These are phyloP conservation scores for Otus scops DNA, from an alignment of 2,797 vertebrate genomes.

Conservation along the genomic window DNA sequence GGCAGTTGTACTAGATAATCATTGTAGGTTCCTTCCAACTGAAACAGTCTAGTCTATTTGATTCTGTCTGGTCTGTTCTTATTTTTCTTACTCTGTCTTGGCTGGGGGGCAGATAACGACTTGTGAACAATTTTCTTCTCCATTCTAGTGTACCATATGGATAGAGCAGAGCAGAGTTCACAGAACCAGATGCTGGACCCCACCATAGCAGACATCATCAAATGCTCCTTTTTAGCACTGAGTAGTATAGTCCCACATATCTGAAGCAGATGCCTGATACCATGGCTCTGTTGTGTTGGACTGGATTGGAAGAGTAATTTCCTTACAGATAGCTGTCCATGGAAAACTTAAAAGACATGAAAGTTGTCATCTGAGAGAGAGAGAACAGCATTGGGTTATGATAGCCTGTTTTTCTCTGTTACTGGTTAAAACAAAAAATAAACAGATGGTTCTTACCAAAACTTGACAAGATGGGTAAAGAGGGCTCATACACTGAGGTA, in stretches of 20 bases:
- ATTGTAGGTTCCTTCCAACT: neutral
- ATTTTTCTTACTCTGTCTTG: neutral
- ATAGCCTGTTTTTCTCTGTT: neutral
- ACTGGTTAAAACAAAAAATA: neutral
- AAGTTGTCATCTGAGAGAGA: neutral
- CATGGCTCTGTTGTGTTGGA: neutral
- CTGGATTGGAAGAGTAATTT: neutral
- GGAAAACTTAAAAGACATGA: neutral
- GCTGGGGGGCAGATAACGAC: neutral
- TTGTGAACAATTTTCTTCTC: neutral
- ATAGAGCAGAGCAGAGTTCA: neutral
- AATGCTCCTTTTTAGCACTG: neutral
- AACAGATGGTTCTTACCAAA: neutral
- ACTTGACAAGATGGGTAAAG: neutral
- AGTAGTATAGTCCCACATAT: neutral
- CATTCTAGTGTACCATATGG: neutral
- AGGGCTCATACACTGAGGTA: neutral
- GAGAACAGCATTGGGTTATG: neutral
- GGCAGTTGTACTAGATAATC: neutral
- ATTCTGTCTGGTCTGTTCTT: neutral
- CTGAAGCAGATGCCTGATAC: neutral
- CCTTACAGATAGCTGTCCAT: neutral
- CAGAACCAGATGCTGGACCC: neutral
- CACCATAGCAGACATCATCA: neutral
- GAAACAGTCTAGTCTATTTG: neutral